Conservation (phyloP, 2,797 vertebrate species). For the Falco berigora region DNA sequence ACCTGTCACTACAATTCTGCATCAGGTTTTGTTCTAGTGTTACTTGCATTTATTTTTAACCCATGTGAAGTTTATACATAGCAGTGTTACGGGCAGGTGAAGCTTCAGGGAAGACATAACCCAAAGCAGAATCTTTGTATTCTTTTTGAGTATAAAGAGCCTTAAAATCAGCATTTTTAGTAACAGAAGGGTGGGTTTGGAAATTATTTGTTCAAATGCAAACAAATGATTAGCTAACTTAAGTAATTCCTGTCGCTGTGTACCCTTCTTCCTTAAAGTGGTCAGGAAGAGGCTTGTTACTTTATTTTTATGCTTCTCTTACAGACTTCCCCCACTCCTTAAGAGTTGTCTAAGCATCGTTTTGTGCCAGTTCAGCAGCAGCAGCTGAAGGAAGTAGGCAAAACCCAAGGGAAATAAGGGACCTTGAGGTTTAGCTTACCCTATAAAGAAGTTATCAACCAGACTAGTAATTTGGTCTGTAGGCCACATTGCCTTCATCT, state of each 20-base stretch:
- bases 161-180: background rate
- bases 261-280: background rate
- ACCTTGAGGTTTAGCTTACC: background rate
- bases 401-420: background rate
- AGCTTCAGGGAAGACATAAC: background rate
- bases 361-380: background rate
- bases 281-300: background rate
- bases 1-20: background rate
- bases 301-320: background rate
- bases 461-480: background rate
- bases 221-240: background rate
- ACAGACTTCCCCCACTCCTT: background rate
- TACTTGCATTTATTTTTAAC: background rate
- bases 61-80: background rate
- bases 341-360: background rate
- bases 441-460: background rate
- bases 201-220: background rate
- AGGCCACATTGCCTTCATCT: background rate
- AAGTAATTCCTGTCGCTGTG: background rate
- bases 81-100: background rate
- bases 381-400: background rate
- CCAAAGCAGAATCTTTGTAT: background rate
- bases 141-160: background rate
- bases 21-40: background rate
- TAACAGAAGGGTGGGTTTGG: background rate